Conservation (phyloP, 2,113 vertebrate genomes). For the Bubo blakistoni region DNA sequence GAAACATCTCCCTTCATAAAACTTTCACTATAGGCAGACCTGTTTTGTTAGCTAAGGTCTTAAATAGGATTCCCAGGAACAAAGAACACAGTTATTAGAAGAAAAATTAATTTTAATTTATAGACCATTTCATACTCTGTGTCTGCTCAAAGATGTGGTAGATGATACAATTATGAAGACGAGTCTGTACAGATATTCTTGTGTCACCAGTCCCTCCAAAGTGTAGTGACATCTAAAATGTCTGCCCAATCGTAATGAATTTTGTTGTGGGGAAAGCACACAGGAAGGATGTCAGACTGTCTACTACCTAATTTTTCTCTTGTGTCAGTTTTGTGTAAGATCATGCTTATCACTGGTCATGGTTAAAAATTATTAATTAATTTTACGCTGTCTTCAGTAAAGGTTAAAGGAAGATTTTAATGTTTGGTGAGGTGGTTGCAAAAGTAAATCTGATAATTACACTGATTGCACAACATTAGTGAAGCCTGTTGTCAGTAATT, state of each 20-base stretch:
- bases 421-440: background rate
- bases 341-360: background rate
- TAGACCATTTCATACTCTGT: rapidly evolving
- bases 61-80: background rate
- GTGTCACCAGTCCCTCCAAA: background rate
- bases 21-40: background rate
- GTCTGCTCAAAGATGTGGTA: background rate
- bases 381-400: background rate
- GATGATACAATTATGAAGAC: background rate
- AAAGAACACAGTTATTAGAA: background rate
- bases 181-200: background rate
- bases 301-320: background rate
- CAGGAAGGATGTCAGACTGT: background rate
- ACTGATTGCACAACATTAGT: background rate
- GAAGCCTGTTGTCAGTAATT: background rate
- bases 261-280: background rate
- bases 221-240: background rate
- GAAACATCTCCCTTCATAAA: background rate
- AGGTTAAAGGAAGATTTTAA: background rate
- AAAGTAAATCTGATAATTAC: background rate
- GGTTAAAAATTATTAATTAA: background rate
- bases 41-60: background rate
- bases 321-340: background rate
- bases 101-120: background rate
- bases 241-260: background rate